Percentiles rank a stretch among this genome's conserved stretches.
Evolutionary conservation across 2,797 vertebrate genomes (phyloP).

Genomic region (Hapalemur alaotrensis): DNA sequence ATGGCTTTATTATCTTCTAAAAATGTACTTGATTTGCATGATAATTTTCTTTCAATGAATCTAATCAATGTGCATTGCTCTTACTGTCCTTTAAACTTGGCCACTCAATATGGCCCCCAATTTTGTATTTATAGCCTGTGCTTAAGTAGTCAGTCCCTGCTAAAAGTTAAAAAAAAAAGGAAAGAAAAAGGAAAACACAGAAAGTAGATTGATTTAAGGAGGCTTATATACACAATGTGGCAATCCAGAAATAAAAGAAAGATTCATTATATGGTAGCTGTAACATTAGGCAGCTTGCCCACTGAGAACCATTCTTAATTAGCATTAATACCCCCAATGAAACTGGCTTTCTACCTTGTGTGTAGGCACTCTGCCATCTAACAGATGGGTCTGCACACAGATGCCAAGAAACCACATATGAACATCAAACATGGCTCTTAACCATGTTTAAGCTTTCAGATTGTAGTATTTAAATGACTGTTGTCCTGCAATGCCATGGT

Average conservation of each 20-base stretch:
- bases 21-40: constrained; percentile 34
- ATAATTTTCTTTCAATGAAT: constrained; percentile 40
- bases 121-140: fast-evolving
- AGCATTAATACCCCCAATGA: constrained; percentile 22
- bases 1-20: neutral
- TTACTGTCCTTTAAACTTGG: constrained; percentile 20
- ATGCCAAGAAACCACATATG: constrained; percentile 73
- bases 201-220: constrained; percentile 7
- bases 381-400: constrained; percentile 66
- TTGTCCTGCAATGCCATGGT: constrained; percentile 32
- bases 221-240: neutral
- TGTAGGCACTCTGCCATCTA: constrained; percentile 55
- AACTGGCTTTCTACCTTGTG: constrained; percentile 34
- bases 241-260: constrained; percentile 60
- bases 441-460: constrained; percentile 68
- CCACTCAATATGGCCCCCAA: neutral
- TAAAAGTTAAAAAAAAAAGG: neutral
- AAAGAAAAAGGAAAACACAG: neutral
- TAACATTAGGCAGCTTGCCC: constrained; percentile 40
- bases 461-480: constrained; percentile 71
- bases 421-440: constrained; percentile 72
- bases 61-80: neutral
- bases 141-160: neutral
- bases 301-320: constrained; percentile 28
- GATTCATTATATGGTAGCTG: constrained; percentile 28